Evolutionary conservation across 2,113 vertebrate genomes (phyloP).

Genomic region (Hemibagrus wyckioides): DNA sequence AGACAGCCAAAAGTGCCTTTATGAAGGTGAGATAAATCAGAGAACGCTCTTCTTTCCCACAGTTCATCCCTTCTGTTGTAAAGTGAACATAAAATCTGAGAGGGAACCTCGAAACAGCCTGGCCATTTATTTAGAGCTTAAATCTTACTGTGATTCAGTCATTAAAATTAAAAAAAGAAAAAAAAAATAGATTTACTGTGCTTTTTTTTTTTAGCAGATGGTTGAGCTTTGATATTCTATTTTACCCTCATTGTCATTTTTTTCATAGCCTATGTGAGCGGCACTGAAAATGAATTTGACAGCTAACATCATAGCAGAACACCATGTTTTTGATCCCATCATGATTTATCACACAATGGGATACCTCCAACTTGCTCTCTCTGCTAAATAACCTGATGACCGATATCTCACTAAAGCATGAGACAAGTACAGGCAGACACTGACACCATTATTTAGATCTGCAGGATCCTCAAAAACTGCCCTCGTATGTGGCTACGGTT

Average conservation of each 20-base stretch:
- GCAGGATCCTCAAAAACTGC: background rate
- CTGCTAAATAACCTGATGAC: slow-evolving; percentile 62
- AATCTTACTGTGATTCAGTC: slow-evolving; percentile 1
- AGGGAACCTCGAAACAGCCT: background rate
- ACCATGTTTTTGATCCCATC: background rate
- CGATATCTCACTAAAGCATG: slow-evolving; percentile 55
- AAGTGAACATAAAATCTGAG: background rate
- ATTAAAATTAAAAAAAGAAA: background rate
- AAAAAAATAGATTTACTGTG: slow-evolving; percentile 4
- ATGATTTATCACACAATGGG: background rate
- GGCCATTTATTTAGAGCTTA: background rate
- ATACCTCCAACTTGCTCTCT: slow-evolving; percentile 53
- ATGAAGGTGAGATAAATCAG: slow-evolving; percentile 34
- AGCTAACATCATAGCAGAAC: background rate
- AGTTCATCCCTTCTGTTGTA: slow-evolving; percentile 25
- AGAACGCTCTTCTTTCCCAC: slow-evolving; percentile 29
- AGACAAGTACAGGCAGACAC: slow-evolving; percentile 41
- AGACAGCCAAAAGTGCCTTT: background rate
- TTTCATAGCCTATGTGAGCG: background rate
- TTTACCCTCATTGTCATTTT: background rate
- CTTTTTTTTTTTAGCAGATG: background rate
- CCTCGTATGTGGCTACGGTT: slow-evolving; percentile 25
- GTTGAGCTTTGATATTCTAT: background rate
- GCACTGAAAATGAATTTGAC: background rate
- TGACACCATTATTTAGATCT: slow-evolving; percentile 2